A percentile compares a stretch with the other conserved stretches of the same genome.
phyloP scores from a whole-genome alignment of 2,113 vertebrate species.

The Nesogale talazaci region DNA sequence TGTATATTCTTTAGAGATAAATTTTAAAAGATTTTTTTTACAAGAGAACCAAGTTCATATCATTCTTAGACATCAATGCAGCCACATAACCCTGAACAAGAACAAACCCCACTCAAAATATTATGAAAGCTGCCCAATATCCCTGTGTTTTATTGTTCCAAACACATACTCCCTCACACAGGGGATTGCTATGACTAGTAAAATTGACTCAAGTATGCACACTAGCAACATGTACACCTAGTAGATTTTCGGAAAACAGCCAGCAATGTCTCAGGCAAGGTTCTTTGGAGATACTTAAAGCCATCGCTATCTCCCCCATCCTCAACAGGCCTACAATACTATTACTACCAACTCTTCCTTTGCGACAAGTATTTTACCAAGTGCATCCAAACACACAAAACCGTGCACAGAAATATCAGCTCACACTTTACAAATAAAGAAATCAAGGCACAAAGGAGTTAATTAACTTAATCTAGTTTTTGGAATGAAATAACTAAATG shows the following conservation, averaged over 20 bases:
- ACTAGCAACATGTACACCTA: not conserved
- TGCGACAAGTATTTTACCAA: not conserved
- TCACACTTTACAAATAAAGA: not conserved
- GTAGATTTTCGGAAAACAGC: not conserved
- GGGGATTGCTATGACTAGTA: not conserved
- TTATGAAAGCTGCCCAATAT: not conserved
- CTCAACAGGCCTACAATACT: not conserved
- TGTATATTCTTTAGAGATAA: not conserved
- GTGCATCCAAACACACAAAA: not conserved
- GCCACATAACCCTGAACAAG: not conserved
- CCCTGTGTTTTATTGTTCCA: not conserved
- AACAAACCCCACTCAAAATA: not conserved
- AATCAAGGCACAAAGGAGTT: not conserved
- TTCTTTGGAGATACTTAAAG: not conserved
- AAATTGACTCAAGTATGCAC: not conserved
- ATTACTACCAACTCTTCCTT: not conserved
- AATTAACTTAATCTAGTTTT: not conserved
- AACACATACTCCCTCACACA: not conserved
- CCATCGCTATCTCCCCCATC: not conserved
- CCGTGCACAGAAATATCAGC: not conserved
- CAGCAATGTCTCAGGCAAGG: not conserved
- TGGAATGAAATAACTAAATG: not conserved
- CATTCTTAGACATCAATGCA: slow-evolving; percentile 13
- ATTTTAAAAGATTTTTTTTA: not conserved
- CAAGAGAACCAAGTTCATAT: not conserved